Evolutionary conservation across 2,888 invertebrate genomes (phyloP).

Genomic region (Muschampia plurimacula): DNA sequence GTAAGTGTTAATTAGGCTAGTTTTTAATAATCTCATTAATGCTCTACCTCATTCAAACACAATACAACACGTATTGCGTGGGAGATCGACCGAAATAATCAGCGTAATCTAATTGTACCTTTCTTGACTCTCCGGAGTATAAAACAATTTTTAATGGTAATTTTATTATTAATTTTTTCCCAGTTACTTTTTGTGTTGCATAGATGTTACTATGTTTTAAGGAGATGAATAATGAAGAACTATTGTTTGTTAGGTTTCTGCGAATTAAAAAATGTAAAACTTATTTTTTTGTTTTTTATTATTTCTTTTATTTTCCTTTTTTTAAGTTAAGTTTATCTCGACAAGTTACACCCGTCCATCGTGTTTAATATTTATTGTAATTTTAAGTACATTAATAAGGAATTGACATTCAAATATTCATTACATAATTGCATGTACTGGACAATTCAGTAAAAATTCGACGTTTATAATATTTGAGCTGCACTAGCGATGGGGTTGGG

Average conservation of each 20-base stretch:
- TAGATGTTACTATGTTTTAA: slow-evolving; percentile 87
- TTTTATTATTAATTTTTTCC: slow-evolving; percentile 78
- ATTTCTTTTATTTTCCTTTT: slow-evolving; percentile 62
- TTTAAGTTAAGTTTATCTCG: slow-evolving; percentile 61
- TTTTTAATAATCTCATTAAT: slow-evolving; percentile 79
- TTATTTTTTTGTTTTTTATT: slow-evolving; percentile 73
- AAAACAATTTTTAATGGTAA: slow-evolving; percentile 71
- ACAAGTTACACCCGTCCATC: slow-evolving; percentile 86
- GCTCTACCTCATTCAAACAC: slow-evolving; percentile 74
- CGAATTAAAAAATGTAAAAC: slow-evolving; percentile 85
- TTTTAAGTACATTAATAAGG: slow-evolving; percentile 81
- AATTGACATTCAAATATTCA: slow-evolving; percentile 71
- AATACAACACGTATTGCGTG: slow-evolving; percentile 51
- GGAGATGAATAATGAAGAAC: slow-evolving; percentile 80
- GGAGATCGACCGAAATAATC: slow-evolving; percentile 72
- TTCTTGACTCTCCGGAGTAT: slow-evolving; percentile 83
- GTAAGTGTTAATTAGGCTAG: slow-evolving; percentile 81
- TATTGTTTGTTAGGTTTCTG: slow-evolving; percentile 87
- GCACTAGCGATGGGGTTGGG: slow-evolving; percentile 65
- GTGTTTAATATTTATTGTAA: slow-evolving; percentile 81
- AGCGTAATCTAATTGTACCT: slow-evolving; percentile 83
- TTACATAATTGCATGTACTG: slow-evolving; percentile 69
- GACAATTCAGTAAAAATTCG: slow-evolving; percentile 72
- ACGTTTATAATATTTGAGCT: slow-evolving; percentile 72
- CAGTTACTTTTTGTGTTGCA: slow-evolving; percentile 86